phyloP scores from a whole-genome alignment of 2,797 vertebrate genomes.

The Mus minutoides region DNA sequence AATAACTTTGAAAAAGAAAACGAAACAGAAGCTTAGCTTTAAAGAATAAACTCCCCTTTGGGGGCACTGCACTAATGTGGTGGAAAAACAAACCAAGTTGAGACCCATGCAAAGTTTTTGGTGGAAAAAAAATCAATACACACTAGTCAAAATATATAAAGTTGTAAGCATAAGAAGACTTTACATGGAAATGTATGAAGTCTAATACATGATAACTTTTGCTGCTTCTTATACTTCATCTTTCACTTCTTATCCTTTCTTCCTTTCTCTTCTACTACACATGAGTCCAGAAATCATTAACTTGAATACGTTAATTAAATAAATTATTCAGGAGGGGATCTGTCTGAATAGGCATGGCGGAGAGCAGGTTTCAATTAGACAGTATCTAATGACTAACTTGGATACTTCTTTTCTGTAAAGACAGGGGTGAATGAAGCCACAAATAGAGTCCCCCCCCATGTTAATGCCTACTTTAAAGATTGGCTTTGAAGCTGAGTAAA shows the following conservation, averaged over 20 bases:
- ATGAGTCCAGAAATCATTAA: neutral
- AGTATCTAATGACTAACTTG: conserved; percentile 59
- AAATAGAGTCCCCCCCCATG: conserved; percentile 6
- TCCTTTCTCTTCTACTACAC: neutral
- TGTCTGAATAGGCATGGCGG: neutral
- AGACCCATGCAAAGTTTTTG: neutral
- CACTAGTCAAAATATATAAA: neutral
- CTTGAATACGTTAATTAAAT: conserved; percentile 56
- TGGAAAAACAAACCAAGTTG: neutral
- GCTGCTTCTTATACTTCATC: neutral
- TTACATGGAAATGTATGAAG: neutral
- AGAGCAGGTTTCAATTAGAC: conserved; percentile 43
- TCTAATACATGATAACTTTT: neutral
- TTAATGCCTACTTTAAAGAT: neutral
- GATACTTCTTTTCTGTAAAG: conserved; percentile 4
- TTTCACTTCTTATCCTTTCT: neutral
- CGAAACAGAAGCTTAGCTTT: neutral
- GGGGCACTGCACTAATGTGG: neutral
- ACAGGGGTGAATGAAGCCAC: neutral
- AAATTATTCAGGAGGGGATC: conserved; percentile 33
- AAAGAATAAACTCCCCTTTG: neutral
- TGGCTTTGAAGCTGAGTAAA: conserved; percentile 55
- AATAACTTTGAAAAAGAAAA: neutral
- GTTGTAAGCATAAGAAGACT: neutral
- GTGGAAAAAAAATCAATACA: neutral